These are phyloP conservation scores for Microcebus lehilahytsara DNA, from an alignment of 2,113 vertebrate genomes.

Conservation along the genomic window DNA sequence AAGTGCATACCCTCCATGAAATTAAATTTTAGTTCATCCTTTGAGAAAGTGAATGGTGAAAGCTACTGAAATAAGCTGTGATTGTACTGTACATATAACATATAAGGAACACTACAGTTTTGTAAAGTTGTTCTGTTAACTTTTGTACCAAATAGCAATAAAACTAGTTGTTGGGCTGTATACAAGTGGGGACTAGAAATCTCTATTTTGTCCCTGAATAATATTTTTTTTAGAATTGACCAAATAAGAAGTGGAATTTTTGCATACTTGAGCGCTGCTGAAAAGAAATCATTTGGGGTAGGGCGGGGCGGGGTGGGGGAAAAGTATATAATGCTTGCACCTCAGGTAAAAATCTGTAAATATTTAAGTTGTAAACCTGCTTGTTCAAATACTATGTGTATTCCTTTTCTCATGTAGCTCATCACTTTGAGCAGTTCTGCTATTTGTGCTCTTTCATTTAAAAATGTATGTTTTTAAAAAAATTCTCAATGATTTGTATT, in stretches of 20 bases:
- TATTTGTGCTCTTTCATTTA: constrained; percentile 67
- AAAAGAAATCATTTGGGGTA: constrained; percentile 76
- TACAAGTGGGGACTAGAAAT: constrained; percentile 79
- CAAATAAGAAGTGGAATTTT: constrained; percentile 85
- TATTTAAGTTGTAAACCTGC: constrained; percentile 76
- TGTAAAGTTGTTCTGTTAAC: constrained; percentile 81
- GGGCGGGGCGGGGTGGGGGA: constrained; percentile 21
- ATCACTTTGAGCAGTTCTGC: constrained; percentile 67
- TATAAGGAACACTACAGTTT: constrained; percentile 86
- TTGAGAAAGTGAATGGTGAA: constrained; percentile 77
- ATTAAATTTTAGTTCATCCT: constrained; percentile 68
- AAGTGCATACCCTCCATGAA: constrained; percentile 62
- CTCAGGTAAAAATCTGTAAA: constrained; percentile 86
- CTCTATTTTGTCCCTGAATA: constrained; percentile 82
- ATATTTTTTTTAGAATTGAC: constrained; percentile 84
- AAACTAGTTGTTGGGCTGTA: constrained; percentile 78
- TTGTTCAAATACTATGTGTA: constrained; percentile 72
- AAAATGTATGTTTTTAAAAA: constrained; percentile 72
- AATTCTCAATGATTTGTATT: constrained; percentile 72
- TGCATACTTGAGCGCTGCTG: constrained; percentile 87
- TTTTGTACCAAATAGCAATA: constrained; percentile 86
- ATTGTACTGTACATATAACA: constrained; percentile 76
- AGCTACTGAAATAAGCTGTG: constrained; percentile 89
- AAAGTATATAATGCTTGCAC: constrained; percentile 82
- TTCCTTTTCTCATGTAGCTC: constrained; percentile 46